Base-by-base conservation (phyloP, 2,888 invertebrate species). In the Lysandra bellargus region DNA sequence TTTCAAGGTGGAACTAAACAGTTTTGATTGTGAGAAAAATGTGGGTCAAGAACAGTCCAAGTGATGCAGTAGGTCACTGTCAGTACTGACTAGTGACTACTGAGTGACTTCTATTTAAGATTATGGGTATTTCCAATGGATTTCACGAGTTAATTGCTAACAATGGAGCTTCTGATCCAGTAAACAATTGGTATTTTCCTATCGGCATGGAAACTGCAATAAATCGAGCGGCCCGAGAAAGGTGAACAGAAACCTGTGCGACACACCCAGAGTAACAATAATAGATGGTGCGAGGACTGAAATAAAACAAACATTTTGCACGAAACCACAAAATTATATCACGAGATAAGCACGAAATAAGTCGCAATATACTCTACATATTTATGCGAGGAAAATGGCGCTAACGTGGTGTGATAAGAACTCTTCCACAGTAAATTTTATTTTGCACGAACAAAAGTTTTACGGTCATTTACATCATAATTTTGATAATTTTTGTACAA, bases 331-430 rank as follows among this genome's bases (percentile, higher is more conserved):
- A 69, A 37, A 33, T 69, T 69, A 37, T 69, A 69, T 69, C 69
- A 69, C 33, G 69, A 69, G 69, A 69, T 69, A 69, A 69, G 69
- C 69, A 14, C 12, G 69, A 37, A 69, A 6, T 69, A 37, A 69
- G 69, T 69, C 69, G 14, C 33, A 14, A 69, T 37, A 33, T 69
- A 69, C 5, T 23, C 33, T 69, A 69, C 33, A 37, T 69, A 69
- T 69, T 69, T 69, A 33, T 69, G 69, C 37, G 69, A 69, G 69
- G 69, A 69, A 69, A 69, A 69, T 69, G 37, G 33, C 69, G 69
- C 33, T 69, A 37, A 69, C 33, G 69, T 37, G 14, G 33, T 69
- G 5, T 37, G 69, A 69, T 69, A 69, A 69, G 69, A 69, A 69
- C 69, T 69, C 14, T 14, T 33, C 12, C 14, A 64, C 12, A 33